A percentile compares a stretch with the other conserved stretches of the same genome.
These are phyloP conservation scores for Anarhynchus alexandrinus DNA, from an alignment of 2,113 vertebrate genomes.

Conservation along the genomic window DNA sequence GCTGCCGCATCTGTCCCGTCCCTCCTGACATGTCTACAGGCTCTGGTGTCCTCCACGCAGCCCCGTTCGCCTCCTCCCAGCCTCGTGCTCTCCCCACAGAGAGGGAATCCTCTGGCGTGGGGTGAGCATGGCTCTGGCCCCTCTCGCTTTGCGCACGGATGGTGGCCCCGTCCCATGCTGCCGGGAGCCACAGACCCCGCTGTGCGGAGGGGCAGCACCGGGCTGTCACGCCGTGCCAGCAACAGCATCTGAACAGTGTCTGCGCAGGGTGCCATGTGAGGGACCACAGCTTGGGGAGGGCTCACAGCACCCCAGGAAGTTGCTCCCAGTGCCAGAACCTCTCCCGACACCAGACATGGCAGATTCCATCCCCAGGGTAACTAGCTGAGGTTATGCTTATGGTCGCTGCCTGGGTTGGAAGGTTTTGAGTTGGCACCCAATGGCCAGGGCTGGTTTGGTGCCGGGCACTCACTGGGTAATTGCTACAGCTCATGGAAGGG, in stretches of 20 bases:
- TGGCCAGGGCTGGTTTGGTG: neutral
- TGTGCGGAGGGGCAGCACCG: fast-evolving
- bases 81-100: fast-evolving
- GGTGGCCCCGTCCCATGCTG: neutral
- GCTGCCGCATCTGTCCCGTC: fast-evolving
- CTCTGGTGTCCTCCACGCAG: neutral
- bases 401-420: neutral
- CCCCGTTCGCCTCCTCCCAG: fast-evolving
- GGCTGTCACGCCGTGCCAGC: fast-evolving
- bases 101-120: neutral
- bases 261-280: neutral
- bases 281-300: neutral
- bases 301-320: neutral
- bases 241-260: neutral
- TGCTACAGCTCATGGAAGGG: neutral
- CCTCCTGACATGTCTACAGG: neutral
- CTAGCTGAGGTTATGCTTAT: neutral
- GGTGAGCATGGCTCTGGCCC: neutral
- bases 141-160: fast-evolving
- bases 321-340: neutral
- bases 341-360: neutral
- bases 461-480: neutral
- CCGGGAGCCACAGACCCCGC: fast-evolving
- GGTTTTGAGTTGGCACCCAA: neutral
- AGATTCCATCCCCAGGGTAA: neutral